These are phyloP conservation scores for Clepsis dumicolana DNA, from an alignment of 2,888 invertebrate species.

Conservation along the genomic window DNA sequence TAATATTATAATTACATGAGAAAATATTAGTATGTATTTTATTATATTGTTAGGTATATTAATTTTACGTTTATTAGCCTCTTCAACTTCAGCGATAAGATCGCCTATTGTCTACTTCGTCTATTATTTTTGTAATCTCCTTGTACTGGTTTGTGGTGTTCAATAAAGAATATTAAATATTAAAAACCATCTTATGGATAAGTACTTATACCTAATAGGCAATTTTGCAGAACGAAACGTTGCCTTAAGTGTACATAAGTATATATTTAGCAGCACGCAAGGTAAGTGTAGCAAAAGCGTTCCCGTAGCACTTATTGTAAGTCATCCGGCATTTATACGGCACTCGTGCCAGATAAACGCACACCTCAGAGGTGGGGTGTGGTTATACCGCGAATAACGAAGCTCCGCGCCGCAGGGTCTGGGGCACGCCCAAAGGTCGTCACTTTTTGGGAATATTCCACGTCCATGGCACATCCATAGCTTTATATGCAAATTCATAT, in stretches of 20 bases:
- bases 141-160: no score
- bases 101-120: no score
- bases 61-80: not conserved
- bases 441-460: slow-evolving; percentile 31
- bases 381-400: slow-evolving; percentile 35
- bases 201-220: slow-evolving; percentile 9
- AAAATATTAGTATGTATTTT: no score
- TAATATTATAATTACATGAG: no score
- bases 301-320: slow-evolving; percentile 43
- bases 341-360: slow-evolving; percentile 37
- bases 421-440: slow-evolving; percentile 19
- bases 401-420: slow-evolving; percentile 20
- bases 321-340: slow-evolving; percentile 40
- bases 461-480: slow-evolving; percentile 26
- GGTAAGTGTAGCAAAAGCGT: slow-evolving; percentile 20
- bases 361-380: slow-evolving; percentile 30
- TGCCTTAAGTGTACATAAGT: slow-evolving; percentile 20
- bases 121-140: no score
- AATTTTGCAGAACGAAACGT: slow-evolving; percentile 18
- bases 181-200: slow-evolving; percentile 3
- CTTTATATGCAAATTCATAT: slow-evolving; percentile 34
- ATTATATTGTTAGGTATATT: no score
- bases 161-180: no score
- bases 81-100: no score
- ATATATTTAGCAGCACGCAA: slow-evolving; percentile 12